A percentile compares a stretch with the other conserved stretches of the same genome.
Conservation (phyloP, 1,140 invertebrate species). For the Metopolophium dirhodum region DNA sequence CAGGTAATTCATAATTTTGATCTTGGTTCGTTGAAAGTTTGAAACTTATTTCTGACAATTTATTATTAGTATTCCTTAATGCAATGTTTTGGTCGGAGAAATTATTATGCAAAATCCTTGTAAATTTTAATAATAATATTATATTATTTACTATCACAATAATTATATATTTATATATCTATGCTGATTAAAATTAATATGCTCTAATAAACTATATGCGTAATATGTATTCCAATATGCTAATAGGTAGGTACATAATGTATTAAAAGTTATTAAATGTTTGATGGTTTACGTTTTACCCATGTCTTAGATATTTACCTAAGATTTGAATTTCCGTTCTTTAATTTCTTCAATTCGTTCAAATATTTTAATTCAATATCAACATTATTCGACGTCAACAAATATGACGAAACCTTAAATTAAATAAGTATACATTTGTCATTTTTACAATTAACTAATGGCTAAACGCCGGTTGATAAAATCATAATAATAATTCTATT, state of each 20-base stretch:
- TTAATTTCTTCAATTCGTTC: background rate
- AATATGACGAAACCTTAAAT: conserved; percentile 16
- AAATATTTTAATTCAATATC: background rate
- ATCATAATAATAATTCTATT: background rate
- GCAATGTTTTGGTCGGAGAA: background rate
- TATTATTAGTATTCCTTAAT: background rate
- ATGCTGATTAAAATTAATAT: background rate
- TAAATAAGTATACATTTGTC: background rate
- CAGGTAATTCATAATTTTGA: conserved; percentile 10
- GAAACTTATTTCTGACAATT: background rate
- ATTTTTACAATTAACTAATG: background rate
- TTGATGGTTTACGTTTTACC: background rate
- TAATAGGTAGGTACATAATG: too few relatives aligned
- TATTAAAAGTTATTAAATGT: too few relatives aligned
- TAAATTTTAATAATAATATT: background rate
- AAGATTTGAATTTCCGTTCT: conserved; percentile 20
- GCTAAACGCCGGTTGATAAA: background rate
- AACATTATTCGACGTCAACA: background rate
- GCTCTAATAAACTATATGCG: too few relatives aligned
- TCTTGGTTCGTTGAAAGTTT: background rate
- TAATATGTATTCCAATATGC: background rate
- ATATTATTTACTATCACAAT: too few relatives aligned
- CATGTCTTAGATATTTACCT: conserved; percentile 14
- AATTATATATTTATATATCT: too few relatives aligned
- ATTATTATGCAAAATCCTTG: conserved; percentile 1